Evolutionary conservation across 2,888 invertebrate species (phyloP).

Genomic region (Eupithecia pulchellata): DNA sequence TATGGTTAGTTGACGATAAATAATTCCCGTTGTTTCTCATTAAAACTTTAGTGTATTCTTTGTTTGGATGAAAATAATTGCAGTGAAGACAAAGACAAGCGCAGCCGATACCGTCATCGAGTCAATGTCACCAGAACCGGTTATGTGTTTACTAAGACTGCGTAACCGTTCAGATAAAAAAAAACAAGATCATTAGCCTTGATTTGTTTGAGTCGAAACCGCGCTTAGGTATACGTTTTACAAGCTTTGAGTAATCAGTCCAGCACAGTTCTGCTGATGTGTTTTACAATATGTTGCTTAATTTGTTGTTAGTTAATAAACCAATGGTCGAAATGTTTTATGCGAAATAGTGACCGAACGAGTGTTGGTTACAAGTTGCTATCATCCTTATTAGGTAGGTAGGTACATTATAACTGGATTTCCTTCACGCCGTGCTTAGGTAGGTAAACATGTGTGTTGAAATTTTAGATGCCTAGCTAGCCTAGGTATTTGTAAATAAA

Average conservation of each 20-base stretch:
- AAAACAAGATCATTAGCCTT: slow-evolving; percentile 44
- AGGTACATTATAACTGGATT: slow-evolving; percentile 30
- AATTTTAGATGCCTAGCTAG: slow-evolving; percentile 16
- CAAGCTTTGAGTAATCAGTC: slow-evolving; percentile 32
- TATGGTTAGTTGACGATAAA: slow-evolving; percentile 40
- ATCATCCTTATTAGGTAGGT: slow-evolving; percentile 29
- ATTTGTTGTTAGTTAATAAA: slow-evolving; percentile 8
- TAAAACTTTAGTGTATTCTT: background rate
- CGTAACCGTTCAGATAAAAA: slow-evolving; percentile 45
- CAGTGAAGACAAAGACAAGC: slow-evolving; percentile 36
- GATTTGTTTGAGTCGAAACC: slow-evolving; percentile 40
- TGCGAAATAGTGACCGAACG: slow-evolving; percentile 19
- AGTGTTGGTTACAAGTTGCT: slow-evolving; percentile 5
- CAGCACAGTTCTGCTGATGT: slow-evolving; percentile 26
- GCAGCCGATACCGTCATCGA: slow-evolving; percentile 28
- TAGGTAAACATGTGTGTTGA: slow-evolving; percentile 25
- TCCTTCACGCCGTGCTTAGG: slow-evolving; percentile 35
- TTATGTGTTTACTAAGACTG: slow-evolving; percentile 42
- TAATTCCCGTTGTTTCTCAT: background rate
- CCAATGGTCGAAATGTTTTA: slow-evolving; percentile 13
- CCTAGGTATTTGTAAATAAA: background rate
- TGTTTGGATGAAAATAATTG: background rate
- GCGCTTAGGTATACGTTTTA: slow-evolving; percentile 40
- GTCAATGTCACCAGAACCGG: slow-evolving; percentile 54
- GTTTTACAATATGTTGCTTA: slow-evolving; percentile 20